phyloP scores from a whole-genome alignment of 2,113 vertebrate species.

The Lasiurus cinereus region DNA sequence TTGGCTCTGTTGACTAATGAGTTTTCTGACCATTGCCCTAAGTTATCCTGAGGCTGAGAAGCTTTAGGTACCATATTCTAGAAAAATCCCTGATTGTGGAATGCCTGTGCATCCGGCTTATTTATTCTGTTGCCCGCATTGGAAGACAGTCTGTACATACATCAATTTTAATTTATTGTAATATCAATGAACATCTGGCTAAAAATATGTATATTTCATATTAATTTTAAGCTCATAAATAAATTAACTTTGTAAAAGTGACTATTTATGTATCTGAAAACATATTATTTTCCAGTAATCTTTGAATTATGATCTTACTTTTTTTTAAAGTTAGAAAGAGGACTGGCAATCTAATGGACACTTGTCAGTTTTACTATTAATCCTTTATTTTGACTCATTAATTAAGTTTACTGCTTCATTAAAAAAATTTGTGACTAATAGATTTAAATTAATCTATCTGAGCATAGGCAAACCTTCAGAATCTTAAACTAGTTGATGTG shows the following conservation, averaged over 20 bases:
- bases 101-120: not conserved
- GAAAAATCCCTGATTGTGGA: not conserved
- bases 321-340: conserved; percentile 16
- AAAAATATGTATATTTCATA: not conserved
- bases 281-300: not conserved
- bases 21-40: not conserved
- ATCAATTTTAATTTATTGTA: not conserved
- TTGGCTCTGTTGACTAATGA: too few species aligned
- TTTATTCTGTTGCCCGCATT: not conserved
- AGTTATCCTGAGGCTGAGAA: not conserved
- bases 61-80: not conserved
- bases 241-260: not conserved
- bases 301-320: not conserved
- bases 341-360: not conserved
- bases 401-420: not conserved
- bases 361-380: not conserved
- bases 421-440: not conserved
- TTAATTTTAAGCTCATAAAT: not conserved
- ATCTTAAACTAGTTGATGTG: not conserved
- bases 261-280: not conserved
- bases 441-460: not conserved
- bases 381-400: not conserved
- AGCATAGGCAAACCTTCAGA: not conserved
- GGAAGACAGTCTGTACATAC: not conserved
- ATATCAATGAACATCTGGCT: not conserved